Conservation (phyloP, 1,140 invertebrate species). For the Calliphora vicina region DNA sequence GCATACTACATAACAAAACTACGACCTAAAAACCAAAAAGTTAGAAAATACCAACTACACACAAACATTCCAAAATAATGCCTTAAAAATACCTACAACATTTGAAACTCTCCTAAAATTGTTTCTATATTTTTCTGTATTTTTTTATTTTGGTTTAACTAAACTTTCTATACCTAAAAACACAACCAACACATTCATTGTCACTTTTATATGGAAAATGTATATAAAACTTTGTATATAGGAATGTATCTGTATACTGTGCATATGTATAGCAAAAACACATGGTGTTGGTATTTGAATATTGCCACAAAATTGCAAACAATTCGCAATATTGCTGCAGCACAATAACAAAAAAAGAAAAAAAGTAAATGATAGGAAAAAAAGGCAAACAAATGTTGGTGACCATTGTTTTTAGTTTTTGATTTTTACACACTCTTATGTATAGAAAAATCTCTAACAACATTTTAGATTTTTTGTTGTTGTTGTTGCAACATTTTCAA, state of each 20-base stretch:
- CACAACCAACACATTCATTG: slow-evolving; percentile 16
- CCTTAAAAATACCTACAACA: neutral
- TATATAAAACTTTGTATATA: neutral
- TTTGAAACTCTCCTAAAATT: neutral
- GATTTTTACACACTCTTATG: neutral
- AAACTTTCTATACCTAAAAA: neutral
- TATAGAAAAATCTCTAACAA: neutral
- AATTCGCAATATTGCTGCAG: slow-evolving; percentile 24
- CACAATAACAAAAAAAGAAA: neutral
- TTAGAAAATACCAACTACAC: no score
- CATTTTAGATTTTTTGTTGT: neutral
- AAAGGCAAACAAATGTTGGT: neutral
- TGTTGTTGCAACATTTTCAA: neutral
- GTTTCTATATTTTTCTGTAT: neutral
- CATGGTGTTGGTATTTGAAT: slow-evolving; percentile 31
- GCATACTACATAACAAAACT: neutral
- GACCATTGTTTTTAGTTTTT: slow-evolving; percentile 11
- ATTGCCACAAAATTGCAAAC: slow-evolving; percentile 31
- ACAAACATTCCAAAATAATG: neutral
- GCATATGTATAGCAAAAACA: neutral
- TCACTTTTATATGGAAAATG: neutral
- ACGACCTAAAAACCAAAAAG: slow-evolving; percentile 1
- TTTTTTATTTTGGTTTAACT: neutral
- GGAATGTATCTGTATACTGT: neutral
- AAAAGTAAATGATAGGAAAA: neutral